A percentile compares a stretch with the other conserved stretches of the same genome.
These are phyloP conservation scores for Saccopteryx bilineata DNA, from an alignment of 2,113 vertebrate genomes.

Conservation along the genomic window DNA sequence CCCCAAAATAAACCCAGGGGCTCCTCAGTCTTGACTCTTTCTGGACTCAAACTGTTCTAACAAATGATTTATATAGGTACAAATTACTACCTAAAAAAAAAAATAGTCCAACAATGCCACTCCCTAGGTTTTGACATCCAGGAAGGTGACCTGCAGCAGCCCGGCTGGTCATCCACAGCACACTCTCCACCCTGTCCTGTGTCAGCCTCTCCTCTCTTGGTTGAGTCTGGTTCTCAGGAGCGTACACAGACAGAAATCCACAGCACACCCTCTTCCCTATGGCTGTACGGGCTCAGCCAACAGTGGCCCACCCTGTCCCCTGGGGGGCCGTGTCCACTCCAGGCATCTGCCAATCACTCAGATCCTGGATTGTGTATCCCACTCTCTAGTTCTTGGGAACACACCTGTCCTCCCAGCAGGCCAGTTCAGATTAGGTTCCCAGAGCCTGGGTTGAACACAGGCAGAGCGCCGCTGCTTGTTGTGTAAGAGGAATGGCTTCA, in stretches of 20 bases:
- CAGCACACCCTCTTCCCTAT: background rate
- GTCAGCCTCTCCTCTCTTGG: background rate
- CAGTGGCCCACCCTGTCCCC: background rate
- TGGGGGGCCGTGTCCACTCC: background rate
- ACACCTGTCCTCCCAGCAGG: background rate
- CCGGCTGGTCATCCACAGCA: background rate
- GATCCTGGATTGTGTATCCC: background rate
- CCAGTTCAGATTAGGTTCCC: background rate
- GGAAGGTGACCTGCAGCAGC: background rate
- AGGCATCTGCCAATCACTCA: background rate
- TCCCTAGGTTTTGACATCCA: background rate
- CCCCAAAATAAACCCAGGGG: slow-evolving; percentile 38
- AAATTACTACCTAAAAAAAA: background rate
- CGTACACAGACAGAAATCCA: background rate
- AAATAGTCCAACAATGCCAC: background rate
- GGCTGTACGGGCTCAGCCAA: background rate
- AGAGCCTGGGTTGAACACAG: background rate
- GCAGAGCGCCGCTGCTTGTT: background rate
- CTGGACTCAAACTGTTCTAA: background rate
- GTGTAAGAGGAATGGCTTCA: background rate
- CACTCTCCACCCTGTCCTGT: background rate
- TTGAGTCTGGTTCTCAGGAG: background rate
- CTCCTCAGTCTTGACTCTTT: background rate
- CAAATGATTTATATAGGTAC: background rate
- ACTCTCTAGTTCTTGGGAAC: background rate